Evolutionary conservation across 2,113 vertebrate species (phyloP).

Genomic region (Dasyurus viverrinus): DNA sequence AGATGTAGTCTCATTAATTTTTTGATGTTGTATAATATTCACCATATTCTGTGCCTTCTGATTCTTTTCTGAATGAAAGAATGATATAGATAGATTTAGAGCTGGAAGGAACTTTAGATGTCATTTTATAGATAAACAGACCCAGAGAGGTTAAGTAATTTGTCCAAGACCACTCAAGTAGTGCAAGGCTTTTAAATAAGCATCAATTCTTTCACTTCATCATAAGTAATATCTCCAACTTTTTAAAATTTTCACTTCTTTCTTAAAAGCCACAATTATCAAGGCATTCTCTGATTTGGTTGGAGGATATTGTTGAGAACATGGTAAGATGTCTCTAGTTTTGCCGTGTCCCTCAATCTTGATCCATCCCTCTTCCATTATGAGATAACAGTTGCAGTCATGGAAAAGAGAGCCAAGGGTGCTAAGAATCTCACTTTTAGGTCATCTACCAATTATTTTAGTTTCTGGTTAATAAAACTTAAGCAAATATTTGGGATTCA

Average conservation of each 20-base stretch:
- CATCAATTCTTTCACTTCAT: too few relatives aligned
- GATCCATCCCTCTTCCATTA: too few relatives aligned
- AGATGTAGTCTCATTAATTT: not conserved
- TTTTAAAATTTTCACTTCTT: too few relatives aligned
- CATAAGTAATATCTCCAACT: too few relatives aligned
- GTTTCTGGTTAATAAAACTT: not conserved
- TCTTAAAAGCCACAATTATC: too few relatives aligned
- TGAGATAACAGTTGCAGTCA: too few relatives aligned
- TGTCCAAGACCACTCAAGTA: not conserved
- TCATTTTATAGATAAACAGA: not conserved
- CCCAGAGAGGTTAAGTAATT: not conserved
- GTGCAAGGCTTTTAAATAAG: not conserved
- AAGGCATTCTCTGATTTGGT: too few relatives aligned
- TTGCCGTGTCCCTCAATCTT: too few relatives aligned
- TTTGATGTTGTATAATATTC: not conserved
- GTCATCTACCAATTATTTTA: slow-evolving; percentile 54
- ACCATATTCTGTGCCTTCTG: not conserved
- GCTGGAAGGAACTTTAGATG: not conserved
- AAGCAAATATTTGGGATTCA: slow-evolving; percentile 36
- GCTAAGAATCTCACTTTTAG: too few relatives aligned
- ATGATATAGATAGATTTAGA: not conserved
- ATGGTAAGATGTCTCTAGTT: too few relatives aligned
- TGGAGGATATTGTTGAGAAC: too few relatives aligned
- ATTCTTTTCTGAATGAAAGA: not conserved
- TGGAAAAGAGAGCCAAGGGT: too few relatives aligned